Conservation (phyloP, 2,797 vertebrate genomes). For the Peromyscus attwateri region DNA sequence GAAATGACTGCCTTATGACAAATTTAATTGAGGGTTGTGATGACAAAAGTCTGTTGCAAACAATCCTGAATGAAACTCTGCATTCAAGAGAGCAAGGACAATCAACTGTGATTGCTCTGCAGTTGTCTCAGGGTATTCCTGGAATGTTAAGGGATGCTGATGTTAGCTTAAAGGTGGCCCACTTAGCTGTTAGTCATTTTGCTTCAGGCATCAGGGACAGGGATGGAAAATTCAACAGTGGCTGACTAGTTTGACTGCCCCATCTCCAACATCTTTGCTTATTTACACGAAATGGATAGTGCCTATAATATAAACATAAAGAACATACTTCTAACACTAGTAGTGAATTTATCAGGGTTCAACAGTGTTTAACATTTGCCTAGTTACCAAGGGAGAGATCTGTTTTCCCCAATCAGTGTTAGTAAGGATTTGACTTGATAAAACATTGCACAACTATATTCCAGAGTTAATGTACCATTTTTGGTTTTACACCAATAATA, state of each 20-base stretch:
- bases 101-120: neutral
- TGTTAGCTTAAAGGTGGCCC: neutral
- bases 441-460: neutral
- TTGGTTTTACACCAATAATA: neutral
- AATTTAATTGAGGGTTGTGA: neutral
- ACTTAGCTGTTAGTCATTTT: too few species aligned
- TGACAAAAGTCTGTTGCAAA: neutral
- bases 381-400: neutral
- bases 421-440: conserved; percentile 7
- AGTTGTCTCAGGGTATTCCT: neutral
- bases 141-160: neutral
- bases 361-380: neutral
- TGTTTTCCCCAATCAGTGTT: neutral
- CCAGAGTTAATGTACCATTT: neutral
- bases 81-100: neutral
- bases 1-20: neutral
- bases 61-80: neutral
- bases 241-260: neutral
- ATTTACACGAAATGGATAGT: neutral
- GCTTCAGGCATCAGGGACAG: neutral
- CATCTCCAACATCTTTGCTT: neutral
- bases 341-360: neutral
- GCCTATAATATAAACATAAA: neutral
- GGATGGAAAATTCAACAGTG: neutral
- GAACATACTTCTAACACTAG: neutral